Conservation (phyloP, 2,113 vertebrate genomes). For the Antennarius striatus region DNA sequence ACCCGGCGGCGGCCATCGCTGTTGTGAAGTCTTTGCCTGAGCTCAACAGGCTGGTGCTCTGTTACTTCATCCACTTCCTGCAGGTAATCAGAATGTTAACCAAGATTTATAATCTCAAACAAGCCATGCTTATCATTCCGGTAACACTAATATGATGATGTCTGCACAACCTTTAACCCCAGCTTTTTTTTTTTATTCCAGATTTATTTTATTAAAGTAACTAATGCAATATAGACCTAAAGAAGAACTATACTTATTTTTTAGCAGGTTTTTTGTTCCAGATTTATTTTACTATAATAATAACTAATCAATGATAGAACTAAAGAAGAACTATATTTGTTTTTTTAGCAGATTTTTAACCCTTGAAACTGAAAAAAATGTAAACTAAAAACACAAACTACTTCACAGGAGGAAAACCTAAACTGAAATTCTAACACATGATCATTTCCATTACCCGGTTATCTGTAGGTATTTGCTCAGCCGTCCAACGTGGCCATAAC, state of each 20-base stretch:
- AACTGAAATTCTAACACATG: background rate
- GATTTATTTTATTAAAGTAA: background rate
- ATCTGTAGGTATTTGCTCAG: slow-evolving; percentile 86
- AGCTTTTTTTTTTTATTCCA: background rate
- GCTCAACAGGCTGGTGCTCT: slow-evolving; percentile 88
- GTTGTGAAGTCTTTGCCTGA: slow-evolving; percentile 88
- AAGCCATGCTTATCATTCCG: background rate
- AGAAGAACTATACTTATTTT: too few species aligned
- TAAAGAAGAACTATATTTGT: too few species aligned
- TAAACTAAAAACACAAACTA: too few species aligned
- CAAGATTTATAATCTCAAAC: background rate
- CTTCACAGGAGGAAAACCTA: background rate
- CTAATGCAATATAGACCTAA: too few species aligned
- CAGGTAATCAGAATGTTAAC: slow-evolving; percentile 78
- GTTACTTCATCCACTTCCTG: slow-evolving; percentile 92
- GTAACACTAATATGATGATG: background rate
- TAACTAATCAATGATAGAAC: too few species aligned
- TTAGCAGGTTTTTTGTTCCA: too few species aligned
- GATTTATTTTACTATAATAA: too few species aligned
- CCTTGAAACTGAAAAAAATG: too few species aligned
- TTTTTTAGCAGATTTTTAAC: too few species aligned
- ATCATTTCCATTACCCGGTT: background rate
- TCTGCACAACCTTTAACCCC: background rate
- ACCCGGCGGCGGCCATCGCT: slow-evolving; percentile 84
- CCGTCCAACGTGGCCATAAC: slow-evolving; percentile 88